These are phyloP conservation scores for Crocidura indochinensis DNA, from an alignment of 2,797 vertebrate genomes.

Conservation along the genomic window DNA sequence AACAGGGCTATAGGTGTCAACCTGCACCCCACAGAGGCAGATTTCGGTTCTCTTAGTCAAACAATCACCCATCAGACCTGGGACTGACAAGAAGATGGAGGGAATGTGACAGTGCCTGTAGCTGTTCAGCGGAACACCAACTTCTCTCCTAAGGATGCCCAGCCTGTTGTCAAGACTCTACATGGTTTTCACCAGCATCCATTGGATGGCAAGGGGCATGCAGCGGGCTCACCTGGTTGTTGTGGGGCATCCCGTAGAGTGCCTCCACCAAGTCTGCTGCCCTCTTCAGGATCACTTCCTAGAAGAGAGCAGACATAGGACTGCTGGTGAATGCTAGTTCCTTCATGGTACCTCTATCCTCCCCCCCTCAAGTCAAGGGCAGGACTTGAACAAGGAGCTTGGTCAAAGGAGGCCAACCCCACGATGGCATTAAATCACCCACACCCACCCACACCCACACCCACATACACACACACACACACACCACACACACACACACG, in stretches of 20 bases:
- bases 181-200: no score
- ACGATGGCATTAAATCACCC: constrained; percentile 86
- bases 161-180: no score
- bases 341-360: background rate
- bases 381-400: constrained; percentile 62
- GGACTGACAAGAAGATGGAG: no score
- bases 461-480: background rate
- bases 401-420: constrained; percentile 77
- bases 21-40: no score
- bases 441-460: constrained; percentile 87
- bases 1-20: no score
- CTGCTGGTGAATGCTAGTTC: constrained; percentile 79
- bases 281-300: constrained; percentile 99
- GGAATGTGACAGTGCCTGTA: no score
- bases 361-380: background rate
- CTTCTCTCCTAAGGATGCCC: no score
- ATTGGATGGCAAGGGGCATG: no score
- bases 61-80: no score
- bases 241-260: constrained; percentile 98
- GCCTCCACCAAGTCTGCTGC: constrained; percentile 99
- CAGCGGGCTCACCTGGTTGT: constrained; percentile 95
- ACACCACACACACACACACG: no score
- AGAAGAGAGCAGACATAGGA: constrained; percentile 86
- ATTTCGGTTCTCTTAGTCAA: no score
- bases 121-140: no score